Evolutionary conservation across 23 tunicate species (phyloP), one percentile per base, ranked within the genome.

Genomic region (Halocynthia aurantium): DNA sequence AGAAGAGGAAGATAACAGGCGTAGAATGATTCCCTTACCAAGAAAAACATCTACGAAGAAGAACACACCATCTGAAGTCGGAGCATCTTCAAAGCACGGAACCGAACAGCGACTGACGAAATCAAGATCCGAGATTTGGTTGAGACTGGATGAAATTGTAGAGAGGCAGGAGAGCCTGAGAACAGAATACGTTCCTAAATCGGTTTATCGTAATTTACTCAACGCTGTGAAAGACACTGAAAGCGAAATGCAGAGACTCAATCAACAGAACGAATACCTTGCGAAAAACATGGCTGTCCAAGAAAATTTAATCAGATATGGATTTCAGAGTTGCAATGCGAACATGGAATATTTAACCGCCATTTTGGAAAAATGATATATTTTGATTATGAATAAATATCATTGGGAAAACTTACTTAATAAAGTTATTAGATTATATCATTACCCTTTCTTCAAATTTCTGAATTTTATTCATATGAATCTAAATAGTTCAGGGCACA

Each of bases 161-260:
- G 86, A 87, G 71, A 20, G 57, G 52, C 85, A 82, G 55, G 22
- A 55, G 6, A 52, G 77, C 17, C 52, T 82, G 62, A 87, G 55
- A 82, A 76, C 55, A 77, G 71, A 77, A 10, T 87, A 40, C 53
- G 86, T 87, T 52, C 93, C 93, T 12, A 87, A 87, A 54, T 57
- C 86, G 54, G 51, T 77, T 6, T 76, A 81, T 22, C 71, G 86
- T 64, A 87, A 87, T 51, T 12, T 82, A 12, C 93, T 75, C 51
- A 86, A 87, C 52, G 93, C 93, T 10, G 81, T 87, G 22, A 81
- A 87, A 77, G 93, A 87, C 56, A 71, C 72, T 8, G 93, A 87
- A 65, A 57, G 69, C 31, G 93, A 87, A 53, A 68, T 82, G 81
- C 93, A 87, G 57, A 87, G 82, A 72, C 81, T 82, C 12, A 57